Percentiles rank a stretch among this genome's conserved stretches.
Evolutionary conservation across 1,140 invertebrate species (phyloP).

Genomic region (Diachasma alloeum): DNA sequence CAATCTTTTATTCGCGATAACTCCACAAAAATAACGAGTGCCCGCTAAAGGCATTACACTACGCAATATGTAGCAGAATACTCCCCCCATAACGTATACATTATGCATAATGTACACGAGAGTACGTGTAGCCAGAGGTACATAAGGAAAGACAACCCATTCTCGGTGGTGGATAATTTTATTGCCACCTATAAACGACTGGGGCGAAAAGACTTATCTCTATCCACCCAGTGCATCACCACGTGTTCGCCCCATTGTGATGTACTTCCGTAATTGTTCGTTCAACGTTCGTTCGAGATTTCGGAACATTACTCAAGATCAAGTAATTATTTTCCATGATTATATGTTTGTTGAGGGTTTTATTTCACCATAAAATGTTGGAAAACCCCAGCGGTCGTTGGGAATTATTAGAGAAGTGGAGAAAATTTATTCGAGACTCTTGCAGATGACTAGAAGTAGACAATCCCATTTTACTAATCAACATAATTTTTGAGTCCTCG

Average conservation of each 20-base stretch:
- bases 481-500: neutral
- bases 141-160: constrained; percentile 15
- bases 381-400: too few species aligned
- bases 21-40: neutral
- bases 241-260: neutral
- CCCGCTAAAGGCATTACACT: neutral
- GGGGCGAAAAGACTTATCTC: neutral
- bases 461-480: neutral
- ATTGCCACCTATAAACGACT: constrained; percentile 32
- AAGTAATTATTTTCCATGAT: too few species aligned
- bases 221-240: neutral
- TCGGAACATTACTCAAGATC: too few species aligned
- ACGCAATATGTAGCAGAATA: neutral
- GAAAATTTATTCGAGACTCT: neutral
- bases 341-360: too few species aligned
- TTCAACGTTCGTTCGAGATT: too few species aligned
- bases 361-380: too few species aligned
- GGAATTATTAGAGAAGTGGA: too few species aligned
- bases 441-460: neutral
- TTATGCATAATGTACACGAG: neutral
- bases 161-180: constrained; percentile 31
- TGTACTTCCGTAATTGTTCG: neutral
- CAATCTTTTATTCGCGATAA: neutral
- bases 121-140: neutral
- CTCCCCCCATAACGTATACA: neutral